Evolutionary conservation across 2,888 invertebrate genomes (phyloP), one percentile per base, ranked within the genome.

Genomic region (Ecliptopera silaceata): DNA sequence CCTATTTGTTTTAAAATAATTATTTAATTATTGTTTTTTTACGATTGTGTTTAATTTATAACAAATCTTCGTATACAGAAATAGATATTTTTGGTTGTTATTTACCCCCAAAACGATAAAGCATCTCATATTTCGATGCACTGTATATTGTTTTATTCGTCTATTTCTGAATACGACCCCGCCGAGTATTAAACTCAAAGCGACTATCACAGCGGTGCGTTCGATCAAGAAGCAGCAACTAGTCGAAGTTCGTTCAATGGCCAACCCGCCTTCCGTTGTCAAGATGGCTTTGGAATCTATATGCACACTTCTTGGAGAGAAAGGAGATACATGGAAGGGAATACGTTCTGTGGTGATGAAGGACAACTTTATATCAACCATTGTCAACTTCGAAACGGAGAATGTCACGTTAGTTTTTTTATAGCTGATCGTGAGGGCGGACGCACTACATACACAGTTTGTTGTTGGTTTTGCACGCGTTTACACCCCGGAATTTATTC

Each of bases 161-260:
- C 36, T 44, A 39, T 56, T 51, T 55, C 56, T 47, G 52, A 54
- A 42, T 53, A 44, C 39, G 60, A 61, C 17, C 3, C 12, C 13
- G 53, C 48, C 61, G 82, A 82, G 79, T 69, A 72, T 75, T 78
- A 82, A 82, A 79, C 66, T 56, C 71, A 71, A 63, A 63, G 63
- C 58, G 41, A 58, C 75, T 75, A 69, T 71, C 71, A 82, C 88
- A 95, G 97, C 98, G 80, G 98, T 98, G 80, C 96, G 97, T 86
- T 96, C 97, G 69, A 98, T 98, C 92, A 97, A 97, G 94, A 98
- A 98, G 88, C 97, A 97, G 86, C 97, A 98, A 86, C 93, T 98
- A 78, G 97, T 98, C 61, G 98, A 98, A 87, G 96, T 98, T 68
- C 94, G 97, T 63, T 97, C 98, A 22, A 97, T 98, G 96, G 96